Base-by-base conservation (phyloP, 1,140 invertebrate species). In the Lamellibrachia luymesi region DNA sequence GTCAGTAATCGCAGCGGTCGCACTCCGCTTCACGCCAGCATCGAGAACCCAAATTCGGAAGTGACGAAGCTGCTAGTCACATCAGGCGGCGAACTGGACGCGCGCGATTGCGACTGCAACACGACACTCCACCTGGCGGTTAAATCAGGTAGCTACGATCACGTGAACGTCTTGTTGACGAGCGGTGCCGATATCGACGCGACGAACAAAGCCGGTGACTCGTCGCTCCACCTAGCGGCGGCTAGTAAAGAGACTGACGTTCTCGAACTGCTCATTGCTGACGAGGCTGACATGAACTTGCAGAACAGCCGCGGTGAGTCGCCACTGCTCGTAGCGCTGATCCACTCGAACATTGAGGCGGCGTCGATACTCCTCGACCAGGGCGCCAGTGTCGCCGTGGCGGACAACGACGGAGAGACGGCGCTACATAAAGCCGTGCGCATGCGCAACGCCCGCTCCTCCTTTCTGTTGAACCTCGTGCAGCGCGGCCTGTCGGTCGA, bases 231-330 rank as follows among this genome's bases (percentile, higher is more conserved):
- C 52, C 51, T 89, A 17, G 92, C 92, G 38, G 56, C 89, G 2
- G 17, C 27, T 2, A n/a, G 8, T 51, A 50, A 93, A 50, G 92
- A 93, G 17, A 90, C 92, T 17, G 92, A 93, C n/a, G 56, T 93
- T 27, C 10, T 93, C 8, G 92, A 93, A 38, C 64, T 93, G 51
- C 64, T 93, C 38, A 90, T 93, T 13, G 92, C 92, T 6, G 89
- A 93, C 92, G 92, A 93, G 89, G 56, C 56, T 27, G 92, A 93
- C 64, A 38, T 93, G 38, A 51, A 93, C 51, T 38, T 80, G 17
- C 51, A 64, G 17, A 51, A 93, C 92, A 49, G 38, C 89, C 49
- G 89, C 38, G 92, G 92, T n/a, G n/a, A 50, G 38, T 49, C 92
- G 52, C 92, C 92, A 49, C 89, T 93, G 80, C n/a, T 90, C 89